Evolutionary conservation across 2,113 vertebrate species (phyloP), one percentile per base, ranked within the genome.

Genomic region (Sapayoa aenigma): DNA sequence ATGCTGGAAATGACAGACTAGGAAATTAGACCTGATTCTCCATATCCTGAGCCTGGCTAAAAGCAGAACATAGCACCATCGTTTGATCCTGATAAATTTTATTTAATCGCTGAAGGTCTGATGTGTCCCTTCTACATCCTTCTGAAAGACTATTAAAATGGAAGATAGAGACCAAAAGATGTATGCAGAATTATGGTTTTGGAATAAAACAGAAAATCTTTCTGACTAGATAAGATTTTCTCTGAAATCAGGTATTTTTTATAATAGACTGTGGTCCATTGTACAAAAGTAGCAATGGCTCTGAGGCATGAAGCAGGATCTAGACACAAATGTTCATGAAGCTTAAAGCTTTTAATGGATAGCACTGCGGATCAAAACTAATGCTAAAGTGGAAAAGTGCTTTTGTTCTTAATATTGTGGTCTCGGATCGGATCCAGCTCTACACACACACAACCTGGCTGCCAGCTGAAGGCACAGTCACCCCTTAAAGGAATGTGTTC

Each of bases 401-500:
- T 90, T 73, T 72, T 85, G 31, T 33, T 39, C 49, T 46, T 83
- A 58, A 58, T 65, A 28, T 25, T 39, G 9, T 27, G 18, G 27
- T 78, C 49, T 66, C 37, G 73, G 72, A 69, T 56, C 25, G 53
- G 78, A 66, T 37, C 28, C 90, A 86, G 62, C 28, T 71, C 50
- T 56, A 56, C 52, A 69, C 31, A 49, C n/a, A 66, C 0, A 0
- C 1, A 0, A 76, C 10, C 46, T 39, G 18, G 37, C 41, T 50
- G 41, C 18, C 67, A 76, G 75, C 22, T 66, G 72, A 91, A 83
- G 46, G 28, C 69, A 41, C 35, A 30, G 19, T 39, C 44, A 75
- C n/a, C 24, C 31, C 46, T 44, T 49, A 23, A 52, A 85, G 33
- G 17, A 90, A 15, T 0, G 0, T 50, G 23, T 46, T 73, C 8